Evolutionary conservation across 2,888 invertebrate species (phyloP), one percentile per base, ranked within the genome.

Genomic region (Nudaria mundana): DNA sequence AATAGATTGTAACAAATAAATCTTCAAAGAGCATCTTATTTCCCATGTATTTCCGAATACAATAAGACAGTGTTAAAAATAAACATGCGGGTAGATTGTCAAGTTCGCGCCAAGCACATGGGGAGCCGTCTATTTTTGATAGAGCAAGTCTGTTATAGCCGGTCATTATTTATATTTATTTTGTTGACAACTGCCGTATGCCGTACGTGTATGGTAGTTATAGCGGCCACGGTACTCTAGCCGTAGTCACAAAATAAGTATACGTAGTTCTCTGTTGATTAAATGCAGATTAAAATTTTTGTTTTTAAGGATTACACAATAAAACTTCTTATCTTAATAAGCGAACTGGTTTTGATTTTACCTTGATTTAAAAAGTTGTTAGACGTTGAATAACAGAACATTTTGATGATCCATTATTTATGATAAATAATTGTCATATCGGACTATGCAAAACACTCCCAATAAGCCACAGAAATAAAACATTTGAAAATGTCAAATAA

Each of bases 41-140:
- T 73, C 71, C 75, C 62, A 66, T 63, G 65, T 75, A 75, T 77
- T 78, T 76, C 71, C 67, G 71, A 76, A 75, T 74, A 81, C 81
- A 83, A 83, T 83, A 76, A 81, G 78, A 75, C 73, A 73, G 71
- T 71, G 68, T 68, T 80, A 74, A 76, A 85, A 83, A 84, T 86
- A 86, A 75, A 73, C 78, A 69, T 67, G 61, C 66, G 72, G 72
- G 76, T 77, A 73, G 66, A 81, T 84, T 83, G 78, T 83, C 81
- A 86, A 86, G 86, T 87, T 86, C 76, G 81, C 81, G 80, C 63
- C 60, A 53, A 66, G 63, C 66, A 62, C 57, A 71, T 73, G 81
- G 85, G 84, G 84, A 73, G 79, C 54, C 52, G 59, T 74, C 81
- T 87, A 87, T 87, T 86, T 84, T 69, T 71, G 77, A 73, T 44